These are phyloP conservation scores for Vanessa tameamea DNA, from an alignment of 1,140 invertebrate genomes.

Conservation along the genomic window DNA sequence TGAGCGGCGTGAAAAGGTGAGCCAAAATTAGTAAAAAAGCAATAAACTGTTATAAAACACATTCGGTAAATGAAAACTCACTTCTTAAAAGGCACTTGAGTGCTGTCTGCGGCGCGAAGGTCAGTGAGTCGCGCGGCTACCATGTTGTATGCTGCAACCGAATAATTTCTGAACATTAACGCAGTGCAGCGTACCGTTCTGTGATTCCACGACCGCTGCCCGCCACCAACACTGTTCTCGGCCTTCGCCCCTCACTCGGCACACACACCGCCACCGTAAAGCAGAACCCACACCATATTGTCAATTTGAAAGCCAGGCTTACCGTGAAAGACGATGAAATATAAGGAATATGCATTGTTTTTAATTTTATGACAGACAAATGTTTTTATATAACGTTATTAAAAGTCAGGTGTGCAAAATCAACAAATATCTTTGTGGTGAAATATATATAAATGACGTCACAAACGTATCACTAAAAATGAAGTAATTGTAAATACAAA, in stretches of 20 bases:
- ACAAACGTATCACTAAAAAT: too few relatives aligned
- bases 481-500: too few relatives aligned
- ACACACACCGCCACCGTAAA: conserved; percentile 17
- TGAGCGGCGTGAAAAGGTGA: conserved; percentile 34
- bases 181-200: conserved; percentile 67
- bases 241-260: conserved; percentile 28
- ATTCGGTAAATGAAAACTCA: conserved; percentile 81
- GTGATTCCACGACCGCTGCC: conserved; percentile 53
- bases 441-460: too few relatives aligned
- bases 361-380: background rate
- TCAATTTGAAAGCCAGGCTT: conserved; percentile 61
- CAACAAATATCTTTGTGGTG: too few relatives aligned
- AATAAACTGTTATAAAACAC: background rate
- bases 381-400: too few relatives aligned
- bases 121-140: conserved; percentile 97
- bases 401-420: too few relatives aligned
- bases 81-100: conserved; percentile 99
- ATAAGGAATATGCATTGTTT: background rate
- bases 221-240: conserved; percentile 50
- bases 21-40: background rate
- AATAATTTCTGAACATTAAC: conserved; percentile 85
- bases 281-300: conserved; percentile 66
- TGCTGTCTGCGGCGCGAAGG: conserved; percentile 90
- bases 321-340: conserved; percentile 9
- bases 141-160: conserved; percentile 97